Base-by-base conservation (phyloP, 2,113 vertebrate genomes). In the Phaethornis superciliosus region DNA sequence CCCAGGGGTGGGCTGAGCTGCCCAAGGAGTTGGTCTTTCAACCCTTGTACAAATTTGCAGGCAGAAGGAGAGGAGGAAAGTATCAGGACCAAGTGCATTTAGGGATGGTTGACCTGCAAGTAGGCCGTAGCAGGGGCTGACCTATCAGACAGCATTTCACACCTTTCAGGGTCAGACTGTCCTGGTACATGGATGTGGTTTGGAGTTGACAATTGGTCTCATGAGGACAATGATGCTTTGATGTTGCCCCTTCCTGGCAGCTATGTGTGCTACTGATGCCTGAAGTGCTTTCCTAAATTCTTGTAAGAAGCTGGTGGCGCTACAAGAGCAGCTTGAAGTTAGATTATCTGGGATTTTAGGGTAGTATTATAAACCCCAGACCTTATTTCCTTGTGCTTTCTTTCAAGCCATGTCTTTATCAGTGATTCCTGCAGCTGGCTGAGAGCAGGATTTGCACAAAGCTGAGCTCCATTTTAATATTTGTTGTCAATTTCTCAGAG, bases 381-480 rank as follows among this genome's bases (percentile, higher is more conserved):
- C 21, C 15, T 75, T 0, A 0, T 6, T 81, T 70, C 40, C 44
- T 78, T 10, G 6, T 7, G 0, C 23, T 84, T 35, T 32, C 17
- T 44, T 72, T 86, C 40, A 75, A 56, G 27, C 26, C 2, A 0
- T 23, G 30, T 49, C 74, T 82, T 56, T 82, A 80, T 72, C 33
- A 58, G 70, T 49, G 55, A 70, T 24, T 87, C 17, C 19, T 64
- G 68, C 44, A 75, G 56, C 52, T 85, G 78, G 12, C 46, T 80
- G 46, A 59, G 85, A 87, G 70, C 42, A 79, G 51, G 35, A 30
- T 88, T 94, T 85, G 60, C 52, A 26, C 37, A 33, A 63, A 82
- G 64, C 32, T 71, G 15, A 85, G 27, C n/a, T 76, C 15, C 13
- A 9, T 55, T 76, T 79, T 72, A 72, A n/a, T 92, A 46, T 69